A percentile compares a stretch with the other conserved stretches of the same genome.
Conservation (phyloP, 2,113 vertebrate species). For the Sylvilagus bachmani region DNA sequence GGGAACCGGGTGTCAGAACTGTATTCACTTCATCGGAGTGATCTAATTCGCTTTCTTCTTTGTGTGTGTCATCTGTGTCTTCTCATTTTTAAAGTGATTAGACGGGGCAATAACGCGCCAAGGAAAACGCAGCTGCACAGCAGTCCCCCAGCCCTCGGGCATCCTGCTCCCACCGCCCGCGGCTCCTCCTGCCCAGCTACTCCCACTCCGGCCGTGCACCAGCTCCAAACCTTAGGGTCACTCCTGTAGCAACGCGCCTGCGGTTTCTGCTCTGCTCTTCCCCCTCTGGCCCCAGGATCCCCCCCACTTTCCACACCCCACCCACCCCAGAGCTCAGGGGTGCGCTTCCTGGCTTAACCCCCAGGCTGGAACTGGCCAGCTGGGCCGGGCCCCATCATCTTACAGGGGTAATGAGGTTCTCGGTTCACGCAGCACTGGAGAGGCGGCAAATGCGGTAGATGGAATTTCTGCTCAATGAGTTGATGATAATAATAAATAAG, state of each 20-base stretch:
- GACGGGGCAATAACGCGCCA: background rate
- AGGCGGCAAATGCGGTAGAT: slow-evolving; percentile 31
- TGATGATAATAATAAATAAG: slow-evolving; percentile 70
- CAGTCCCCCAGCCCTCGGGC: too few species aligned
- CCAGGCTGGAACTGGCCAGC: background rate
- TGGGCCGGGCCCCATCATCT: background rate
- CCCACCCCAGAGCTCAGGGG: background rate
- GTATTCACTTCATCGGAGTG: background rate
- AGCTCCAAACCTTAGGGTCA: background rate
- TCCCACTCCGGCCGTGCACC: background rate
- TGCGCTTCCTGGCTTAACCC: background rate
- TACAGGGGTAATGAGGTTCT: background rate
- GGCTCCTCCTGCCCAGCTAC: background rate
- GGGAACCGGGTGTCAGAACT: background rate
- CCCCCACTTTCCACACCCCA: too few species aligned
- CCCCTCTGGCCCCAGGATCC: background rate
- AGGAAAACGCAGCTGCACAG: background rate
- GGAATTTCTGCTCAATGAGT: slow-evolving; percentile 60
- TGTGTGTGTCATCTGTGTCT: background rate
- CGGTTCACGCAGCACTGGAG: background rate
- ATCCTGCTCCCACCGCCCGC: too few species aligned
- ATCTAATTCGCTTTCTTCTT: slow-evolving; percentile 43
- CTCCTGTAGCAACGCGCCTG: fast-evolving
- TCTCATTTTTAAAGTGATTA: slow-evolving; percentile 43
- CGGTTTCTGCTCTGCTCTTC: background rate